Base-by-base conservation (phyloP, 2,888 invertebrate species). In the Acleris cristana region DNA sequence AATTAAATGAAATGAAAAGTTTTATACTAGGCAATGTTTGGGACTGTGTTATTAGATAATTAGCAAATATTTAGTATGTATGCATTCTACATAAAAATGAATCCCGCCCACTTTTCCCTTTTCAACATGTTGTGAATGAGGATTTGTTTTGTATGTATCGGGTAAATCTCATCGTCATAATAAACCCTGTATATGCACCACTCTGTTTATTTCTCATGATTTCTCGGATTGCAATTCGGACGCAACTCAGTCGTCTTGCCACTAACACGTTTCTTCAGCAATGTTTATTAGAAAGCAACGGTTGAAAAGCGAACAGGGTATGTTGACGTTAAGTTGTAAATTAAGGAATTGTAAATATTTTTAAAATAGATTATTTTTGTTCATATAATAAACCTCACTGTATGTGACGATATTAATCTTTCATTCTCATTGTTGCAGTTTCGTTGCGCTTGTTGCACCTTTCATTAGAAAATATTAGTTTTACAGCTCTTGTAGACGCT, bases 281-380 rank as follows among this genome's bases (percentile, higher is more conserved):
- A 66, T 76, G 73, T 77, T 76, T 81, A 76, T 75, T 76, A 77
- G 74, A 82, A 82, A 78, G 83, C 92, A 92, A 91, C 92, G 84
- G 90, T 92, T 92, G 92, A 92, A 92, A 92, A 92, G 92, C 80
- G 90, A 90, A 89, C 90, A 91, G 92, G 92, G 90, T 91, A 90
- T 87, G 84, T 90, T 85, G 82, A 87, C 82, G 83, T 82, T 90
- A 90, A 91, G 88, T 83, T 86, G 77, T 88, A 85, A 80, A 78
- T 72, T 90, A 90, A 89, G 88, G 77, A 82, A 88, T 86, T 92
- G 92, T 92, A 92, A 87, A 91, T 92, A 92, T 87, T 89, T 89
- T 89, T 73, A 77, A 70, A 61, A 86, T 87, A 90, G 86, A 90
- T 82, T 90, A 91, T 91, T 90, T 92, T 90, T 92, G 92, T 92